These are phyloP conservation scores for Manis crassicaudata DNA, from an alignment of 2,797 vertebrate species.

Conservation along the genomic window DNA sequence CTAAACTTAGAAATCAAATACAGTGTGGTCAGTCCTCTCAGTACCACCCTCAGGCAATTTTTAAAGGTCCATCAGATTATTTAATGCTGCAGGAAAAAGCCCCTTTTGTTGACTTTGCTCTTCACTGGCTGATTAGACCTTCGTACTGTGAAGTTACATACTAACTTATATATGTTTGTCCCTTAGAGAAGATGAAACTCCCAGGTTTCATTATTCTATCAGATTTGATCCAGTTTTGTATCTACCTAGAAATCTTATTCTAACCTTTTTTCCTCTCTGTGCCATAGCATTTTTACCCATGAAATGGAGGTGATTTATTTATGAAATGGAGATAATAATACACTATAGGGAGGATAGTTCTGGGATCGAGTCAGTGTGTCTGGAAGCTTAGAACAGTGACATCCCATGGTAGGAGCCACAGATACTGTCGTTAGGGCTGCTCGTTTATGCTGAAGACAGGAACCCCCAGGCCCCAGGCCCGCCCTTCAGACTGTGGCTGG, in stretches of 20 bases:
- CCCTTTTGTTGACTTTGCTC: background rate
- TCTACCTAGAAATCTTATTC: background rate
- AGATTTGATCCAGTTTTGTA: background rate
- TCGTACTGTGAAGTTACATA: background rate
- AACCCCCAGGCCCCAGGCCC: background rate
- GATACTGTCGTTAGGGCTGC: accelerated
- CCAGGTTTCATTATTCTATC: background rate
- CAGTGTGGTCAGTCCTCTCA: background rate
- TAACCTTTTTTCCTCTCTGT: background rate
- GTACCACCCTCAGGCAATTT: background rate
- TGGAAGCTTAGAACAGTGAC: background rate
- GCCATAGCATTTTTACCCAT: background rate
- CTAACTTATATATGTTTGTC: background rate
- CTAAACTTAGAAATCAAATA: background rate
- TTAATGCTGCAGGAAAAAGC: background rate
- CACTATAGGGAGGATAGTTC: background rate
- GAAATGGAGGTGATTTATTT: too few species aligned
- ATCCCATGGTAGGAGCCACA: background rate
- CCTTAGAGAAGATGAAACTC: background rate
- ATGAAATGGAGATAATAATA: background rate
- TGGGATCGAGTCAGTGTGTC: background rate
- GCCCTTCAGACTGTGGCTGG: background rate
- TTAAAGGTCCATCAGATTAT: background rate
- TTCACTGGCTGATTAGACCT: background rate
- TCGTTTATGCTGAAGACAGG: background rate